A percentile compares a stretch with the other conserved stretches of the same genome.
Conservation (phyloP, 2,113 vertebrate genomes). For the Monopterus albus region DNA sequence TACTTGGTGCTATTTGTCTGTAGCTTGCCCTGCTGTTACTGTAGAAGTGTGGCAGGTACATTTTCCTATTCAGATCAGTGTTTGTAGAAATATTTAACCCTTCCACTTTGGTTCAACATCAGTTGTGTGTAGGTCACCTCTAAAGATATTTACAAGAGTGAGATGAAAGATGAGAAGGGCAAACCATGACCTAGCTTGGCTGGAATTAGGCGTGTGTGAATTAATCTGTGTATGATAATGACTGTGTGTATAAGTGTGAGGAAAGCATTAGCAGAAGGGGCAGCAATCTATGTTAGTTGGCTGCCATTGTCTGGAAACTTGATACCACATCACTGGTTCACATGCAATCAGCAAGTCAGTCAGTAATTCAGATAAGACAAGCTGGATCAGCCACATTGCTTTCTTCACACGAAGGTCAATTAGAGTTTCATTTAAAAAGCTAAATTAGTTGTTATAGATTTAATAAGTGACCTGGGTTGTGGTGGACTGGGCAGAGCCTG, state of each 20-base stretch:
- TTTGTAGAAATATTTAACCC: constrained; percentile 21
- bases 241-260: constrained; percentile 1
- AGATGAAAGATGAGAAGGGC: constrained; percentile 1
- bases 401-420: constrained; percentile 74
- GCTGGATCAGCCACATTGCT: constrained; percentile 57
- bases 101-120: constrained; percentile 1
- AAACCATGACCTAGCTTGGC: not conserved
- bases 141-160: not conserved
- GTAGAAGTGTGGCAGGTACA: constrained; percentile 2
- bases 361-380: constrained; percentile 57
- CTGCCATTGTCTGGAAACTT: constrained; percentile 51
- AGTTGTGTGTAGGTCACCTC: not conserved
- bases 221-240: constrained; percentile 40
- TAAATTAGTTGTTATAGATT: constrained; percentile 80
- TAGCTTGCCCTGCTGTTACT: not conserved
- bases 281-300: constrained; percentile 4
- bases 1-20: constrained; percentile 13
- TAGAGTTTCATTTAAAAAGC: constrained; percentile 81
- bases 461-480: constrained; percentile 74
- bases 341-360: constrained; percentile 53
- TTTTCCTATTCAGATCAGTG: not conserved
- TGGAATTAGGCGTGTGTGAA: not conserved
- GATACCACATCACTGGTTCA: constrained; percentile 45
- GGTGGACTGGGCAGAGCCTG: constrained; percentile 47
- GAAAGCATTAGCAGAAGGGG: constrained; percentile 30